Evolutionary conservation across 2,797 vertebrate species (phyloP).

Genomic region (Silurus lanzhouensis): DNA sequence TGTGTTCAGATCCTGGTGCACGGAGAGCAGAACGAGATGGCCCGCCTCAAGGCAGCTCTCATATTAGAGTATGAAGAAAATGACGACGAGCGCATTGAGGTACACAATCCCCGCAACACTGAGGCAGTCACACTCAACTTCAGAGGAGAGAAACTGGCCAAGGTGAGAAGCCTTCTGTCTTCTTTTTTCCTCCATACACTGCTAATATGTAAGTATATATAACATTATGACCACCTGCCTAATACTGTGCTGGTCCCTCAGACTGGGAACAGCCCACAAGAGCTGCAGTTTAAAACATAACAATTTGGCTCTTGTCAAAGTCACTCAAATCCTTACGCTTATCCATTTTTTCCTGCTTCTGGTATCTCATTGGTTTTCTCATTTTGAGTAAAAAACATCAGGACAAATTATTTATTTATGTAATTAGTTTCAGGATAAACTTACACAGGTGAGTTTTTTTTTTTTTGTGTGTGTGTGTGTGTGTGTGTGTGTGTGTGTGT

Average conservation of each 20-base stretch:
- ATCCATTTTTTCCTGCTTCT: too few species aligned
- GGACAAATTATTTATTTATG: background rate
- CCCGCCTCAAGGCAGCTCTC: slow-evolving; percentile 90
- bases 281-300: too few species aligned
- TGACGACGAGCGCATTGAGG: slow-evolving; percentile 94
- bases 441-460: too few species aligned
- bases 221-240: too few species aligned
- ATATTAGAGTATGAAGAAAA: slow-evolving; percentile 97
- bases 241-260: too few species aligned
- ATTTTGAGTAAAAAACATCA: background rate
- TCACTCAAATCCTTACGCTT: too few species aligned
- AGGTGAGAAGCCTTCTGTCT: slow-evolving; percentile 74
- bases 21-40: slow-evolving; percentile 97
- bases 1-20: slow-evolving; percentile 88
- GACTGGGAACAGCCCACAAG: too few species aligned
- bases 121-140: slow-evolving; percentile 94
- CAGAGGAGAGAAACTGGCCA: slow-evolving; percentile 94
- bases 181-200: background rate
- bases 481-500: background rate
- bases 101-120: slow-evolving; percentile 93
- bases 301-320: too few species aligned
- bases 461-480: background rate
- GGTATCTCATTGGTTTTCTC: background rate
- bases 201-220: background rate
- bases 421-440: background rate